A percentile compares a stretch with the other conserved stretches of the same genome.
phyloP scores from a whole-genome alignment of 2,113 vertebrate species.

The Channa maculata region DNA sequence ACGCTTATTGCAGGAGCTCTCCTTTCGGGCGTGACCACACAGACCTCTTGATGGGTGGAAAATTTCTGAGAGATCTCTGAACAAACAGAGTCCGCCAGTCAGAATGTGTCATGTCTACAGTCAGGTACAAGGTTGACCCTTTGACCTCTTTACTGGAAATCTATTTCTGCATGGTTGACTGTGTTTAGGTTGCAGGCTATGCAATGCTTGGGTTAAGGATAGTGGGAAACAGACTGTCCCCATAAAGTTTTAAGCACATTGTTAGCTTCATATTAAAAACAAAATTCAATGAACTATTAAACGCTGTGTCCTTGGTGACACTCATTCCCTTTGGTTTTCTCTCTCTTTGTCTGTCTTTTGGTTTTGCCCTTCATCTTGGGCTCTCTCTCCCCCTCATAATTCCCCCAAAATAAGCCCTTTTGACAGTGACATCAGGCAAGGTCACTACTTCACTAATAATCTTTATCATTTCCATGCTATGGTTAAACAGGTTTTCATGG shows the following conservation, averaged over 20 bases:
- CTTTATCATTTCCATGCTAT: conserved; percentile 39
- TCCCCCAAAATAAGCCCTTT: conserved; percentile 11
- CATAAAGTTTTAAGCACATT: too few species aligned
- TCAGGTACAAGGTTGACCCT: conserved; percentile 23
- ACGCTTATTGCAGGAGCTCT: conserved; percentile 39
- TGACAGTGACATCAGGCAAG: conserved; percentile 53
- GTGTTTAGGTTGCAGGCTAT: neutral
- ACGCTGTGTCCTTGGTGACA: conserved; percentile 1
- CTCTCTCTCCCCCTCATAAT: neutral
- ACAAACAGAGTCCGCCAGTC: conserved; percentile 43
- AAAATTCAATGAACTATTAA: neutral
- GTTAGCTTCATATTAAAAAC: neutral
- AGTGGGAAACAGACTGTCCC: too few species aligned
- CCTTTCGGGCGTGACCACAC: conserved; percentile 16
- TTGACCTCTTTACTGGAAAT: conserved; percentile 36
- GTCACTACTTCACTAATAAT: conserved; percentile 60
- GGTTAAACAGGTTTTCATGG: conserved; percentile 54
- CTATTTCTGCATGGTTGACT: conserved; percentile 8
- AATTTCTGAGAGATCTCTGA: conserved; percentile 35
- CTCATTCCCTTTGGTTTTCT: neutral
- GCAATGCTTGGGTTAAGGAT: too few species aligned
- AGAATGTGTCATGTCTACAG: conserved; percentile 31
- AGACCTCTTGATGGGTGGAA: conserved; percentile 41
- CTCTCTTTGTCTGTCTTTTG: neutral
- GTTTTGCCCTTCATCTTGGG: neutral